These are phyloP conservation scores for Tuta absoluta DNA, from an alignment of 2,888 invertebrate species.

Conservation along the genomic window DNA sequence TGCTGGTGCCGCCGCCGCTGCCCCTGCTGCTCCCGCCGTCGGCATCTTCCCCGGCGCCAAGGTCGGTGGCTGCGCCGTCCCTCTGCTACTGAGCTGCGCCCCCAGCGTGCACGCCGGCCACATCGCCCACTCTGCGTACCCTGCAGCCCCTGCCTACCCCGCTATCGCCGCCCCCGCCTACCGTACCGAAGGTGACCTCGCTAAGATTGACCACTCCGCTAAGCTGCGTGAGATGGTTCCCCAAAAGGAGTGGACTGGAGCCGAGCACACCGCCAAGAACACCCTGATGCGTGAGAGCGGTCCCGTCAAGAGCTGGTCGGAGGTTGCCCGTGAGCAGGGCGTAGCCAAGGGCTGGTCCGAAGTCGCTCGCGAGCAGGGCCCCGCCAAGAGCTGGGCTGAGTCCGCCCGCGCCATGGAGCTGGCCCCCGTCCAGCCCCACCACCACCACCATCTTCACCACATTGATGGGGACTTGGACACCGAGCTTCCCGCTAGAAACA, in stretches of 20 bases:
- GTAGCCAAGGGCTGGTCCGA: neutral
- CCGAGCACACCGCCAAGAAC: neutral
- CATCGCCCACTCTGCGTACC: conserved; percentile 31
- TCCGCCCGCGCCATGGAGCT: conserved; percentile 5
- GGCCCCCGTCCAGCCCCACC: neutral
- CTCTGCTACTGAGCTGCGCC: conserved; percentile 47
- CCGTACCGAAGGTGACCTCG: conserved; percentile 8
- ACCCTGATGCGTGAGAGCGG: conserved; percentile 10
- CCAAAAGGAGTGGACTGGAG: conserved; percentile 22
- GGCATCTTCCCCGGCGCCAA: conserved; percentile 44
- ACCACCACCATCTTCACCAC: conserved; percentile 20
- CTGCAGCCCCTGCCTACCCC: neutral
- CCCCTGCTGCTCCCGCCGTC: conserved; percentile 32
- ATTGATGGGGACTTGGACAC: neutral
- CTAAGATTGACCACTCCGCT: neutral
- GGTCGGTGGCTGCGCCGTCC: conserved; percentile 41
- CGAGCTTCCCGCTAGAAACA: neutral
- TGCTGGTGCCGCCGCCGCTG: conserved; percentile 11
- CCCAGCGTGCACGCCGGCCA: conserved; percentile 45
- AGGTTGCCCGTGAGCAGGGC: neutral
- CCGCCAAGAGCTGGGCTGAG: conserved; percentile 3
- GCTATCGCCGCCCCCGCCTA: conserved; percentile 9
- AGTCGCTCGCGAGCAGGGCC: neutral
- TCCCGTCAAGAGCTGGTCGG: conserved; percentile 27
- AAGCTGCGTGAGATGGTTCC: conserved; percentile 15